Evolutionary conservation across 2,888 invertebrate species (phyloP), one percentile per base, ranked within the genome.

Genomic region (Phyto melanocephala): DNA sequence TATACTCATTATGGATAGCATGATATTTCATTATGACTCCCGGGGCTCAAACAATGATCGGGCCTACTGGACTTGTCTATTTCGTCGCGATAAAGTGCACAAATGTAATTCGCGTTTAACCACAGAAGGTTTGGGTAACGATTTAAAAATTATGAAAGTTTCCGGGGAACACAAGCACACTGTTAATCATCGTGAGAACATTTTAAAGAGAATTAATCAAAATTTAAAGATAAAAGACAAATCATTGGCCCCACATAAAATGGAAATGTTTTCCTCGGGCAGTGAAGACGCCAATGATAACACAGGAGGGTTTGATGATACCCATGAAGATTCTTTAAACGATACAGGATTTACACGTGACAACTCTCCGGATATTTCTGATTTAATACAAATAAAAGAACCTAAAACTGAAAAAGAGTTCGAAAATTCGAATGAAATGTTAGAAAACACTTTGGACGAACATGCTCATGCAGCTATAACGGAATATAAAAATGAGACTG

Each of bases 91-190:
- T 65, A 89, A 89, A 75, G 79, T 84, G n/a, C 83, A 85, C 50
- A 87, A 86, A 58, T 89, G 89, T 67, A 89, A 87, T 77, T 88
- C 87, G 0, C 88, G 89, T 3, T 84, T 89, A 42, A 89, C 88
- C 4, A 81, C 89, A 1, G 86, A 87, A 62, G 71, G 70, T 13
- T 65, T 65, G 0, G 86, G 86, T 6, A 72, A 81, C 24, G 86
- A 87, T 6, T 86, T 86, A 1, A 82, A 86, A 17, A 87, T 89
- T 28, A 47, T 87, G n/a, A 87, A 87, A 42, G 86, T 88, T 1
- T 88, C 87, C 28, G 89, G 89, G 0, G 83, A 84, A 40, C 89
- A 89, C 67, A 87, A 86, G 0, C 89, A 89, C 63, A 67, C 80
- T 0, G 81, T 85, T 3, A 86, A 87, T 81, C 82, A 82, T 28